phyloP scores from a whole-genome alignment of 2,113 vertebrate species.

The Dromaius novaehollandiae region DNA sequence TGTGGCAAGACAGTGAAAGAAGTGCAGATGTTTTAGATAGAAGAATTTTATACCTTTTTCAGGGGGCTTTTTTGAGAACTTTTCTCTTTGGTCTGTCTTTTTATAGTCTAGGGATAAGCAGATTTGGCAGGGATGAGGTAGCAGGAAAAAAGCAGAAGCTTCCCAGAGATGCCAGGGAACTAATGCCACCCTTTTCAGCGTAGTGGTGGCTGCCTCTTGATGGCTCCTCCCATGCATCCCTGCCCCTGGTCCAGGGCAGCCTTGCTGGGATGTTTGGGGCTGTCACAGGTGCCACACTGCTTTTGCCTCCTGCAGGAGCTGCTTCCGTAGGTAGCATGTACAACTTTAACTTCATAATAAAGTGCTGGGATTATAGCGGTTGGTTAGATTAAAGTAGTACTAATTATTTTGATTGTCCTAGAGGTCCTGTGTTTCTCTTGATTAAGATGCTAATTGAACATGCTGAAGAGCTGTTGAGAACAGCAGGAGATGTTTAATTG shows the following conservation, averaged over 20 bases:
- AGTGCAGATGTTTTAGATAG: background rate
- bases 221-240: background rate
- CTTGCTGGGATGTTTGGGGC: background rate
- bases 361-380: background rate
- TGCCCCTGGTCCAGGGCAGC: accelerated
- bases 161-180: background rate
- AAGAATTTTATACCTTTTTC: background rate
- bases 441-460: background rate
- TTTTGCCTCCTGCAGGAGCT: background rate
- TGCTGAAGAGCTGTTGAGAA: background rate
- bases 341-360: background rate
- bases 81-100: background rate
- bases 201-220: background rate
- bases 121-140: background rate
- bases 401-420: background rate
- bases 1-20: background rate
- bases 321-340: background rate
- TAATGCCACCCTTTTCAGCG: accelerated
- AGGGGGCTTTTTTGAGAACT: background rate
- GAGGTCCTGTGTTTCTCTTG: background rate
- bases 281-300: accelerated
- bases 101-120: background rate
- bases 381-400: background rate
- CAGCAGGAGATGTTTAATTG: background rate
- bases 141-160: background rate